These are phyloP conservation scores for Aplocera efformata DNA, from an alignment of 2,888 invertebrate species.

Conservation along the genomic window DNA sequence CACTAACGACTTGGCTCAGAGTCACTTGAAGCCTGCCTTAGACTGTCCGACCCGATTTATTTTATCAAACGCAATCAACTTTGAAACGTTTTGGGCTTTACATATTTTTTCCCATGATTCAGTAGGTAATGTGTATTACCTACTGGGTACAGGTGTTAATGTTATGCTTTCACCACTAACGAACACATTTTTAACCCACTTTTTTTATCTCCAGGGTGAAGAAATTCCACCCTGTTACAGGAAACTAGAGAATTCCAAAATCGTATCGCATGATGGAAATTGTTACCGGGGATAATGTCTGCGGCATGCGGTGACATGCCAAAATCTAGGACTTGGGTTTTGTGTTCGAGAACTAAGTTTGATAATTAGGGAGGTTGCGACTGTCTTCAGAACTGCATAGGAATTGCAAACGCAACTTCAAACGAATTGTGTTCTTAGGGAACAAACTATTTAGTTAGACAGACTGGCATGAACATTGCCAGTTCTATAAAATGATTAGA, in stretches of 20 bases:
- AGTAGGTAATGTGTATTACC: too few species aligned
- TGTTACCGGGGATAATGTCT: conserved; percentile 17
- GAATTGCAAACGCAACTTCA: conserved; percentile 21
- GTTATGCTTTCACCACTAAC: too few species aligned
- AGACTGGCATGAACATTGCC: too few species aligned
- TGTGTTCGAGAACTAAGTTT: conserved; percentile 18
- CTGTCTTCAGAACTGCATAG: conserved; percentile 14
- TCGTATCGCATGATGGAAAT: conserved; percentile 12
- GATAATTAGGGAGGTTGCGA: conserved; percentile 18
- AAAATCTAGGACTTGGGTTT: conserved; percentile 21
- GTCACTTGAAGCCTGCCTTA: conserved; percentile 4
- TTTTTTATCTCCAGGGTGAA: too few species aligned
- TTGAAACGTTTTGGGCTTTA: too few species aligned
- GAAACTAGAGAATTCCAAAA: conserved; percentile 15
- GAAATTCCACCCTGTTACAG: too few species aligned
- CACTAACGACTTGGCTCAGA: conserved; percentile 33
- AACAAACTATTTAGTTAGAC: too few species aligned
- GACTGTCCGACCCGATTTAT: conserved; percentile 26
- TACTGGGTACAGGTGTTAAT: too few species aligned
- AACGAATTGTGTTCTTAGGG: too few species aligned
- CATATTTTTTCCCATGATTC: conserved; percentile 24
- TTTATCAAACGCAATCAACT: too few species aligned
- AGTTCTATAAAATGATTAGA: too few species aligned
- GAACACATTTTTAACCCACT: too few species aligned
- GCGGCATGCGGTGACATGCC: conserved; percentile 26